Evolutionary conservation across 64 coral and sea anemone genomes (phyloP).

Genomic region (Stichodactyla helianthus): DNA sequence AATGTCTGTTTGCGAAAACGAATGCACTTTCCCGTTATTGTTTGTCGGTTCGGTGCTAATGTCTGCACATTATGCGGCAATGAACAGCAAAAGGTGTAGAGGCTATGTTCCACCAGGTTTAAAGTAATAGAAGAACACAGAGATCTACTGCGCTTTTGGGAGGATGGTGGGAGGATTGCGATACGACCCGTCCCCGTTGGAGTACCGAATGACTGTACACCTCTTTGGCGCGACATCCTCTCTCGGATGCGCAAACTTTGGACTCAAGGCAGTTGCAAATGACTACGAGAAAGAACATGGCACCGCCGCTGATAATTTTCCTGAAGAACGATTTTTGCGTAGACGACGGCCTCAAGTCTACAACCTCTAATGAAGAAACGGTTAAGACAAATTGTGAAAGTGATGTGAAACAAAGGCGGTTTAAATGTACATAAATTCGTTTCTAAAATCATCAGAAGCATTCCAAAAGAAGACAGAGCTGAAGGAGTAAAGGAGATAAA

Average conservation of each 20-base stretch:
- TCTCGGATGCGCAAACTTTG: constrained; percentile 39
- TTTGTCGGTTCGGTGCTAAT: too few species aligned
- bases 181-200: not conserved
- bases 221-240: constrained; percentile 47
- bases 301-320: not conserved
- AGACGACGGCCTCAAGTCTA: constrained; percentile 29
- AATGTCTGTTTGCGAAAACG: too few species aligned
- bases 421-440: constrained; percentile 32
- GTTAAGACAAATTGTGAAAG: not conserved
- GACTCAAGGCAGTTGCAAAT: constrained; percentile 3
- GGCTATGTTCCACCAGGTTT: constrained; percentile 18
- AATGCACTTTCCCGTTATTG: too few species aligned
- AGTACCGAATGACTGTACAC: constrained; percentile 26
- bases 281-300: constrained; percentile 38
- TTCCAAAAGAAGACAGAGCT: constrained; percentile 6
- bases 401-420: constrained; percentile 31
- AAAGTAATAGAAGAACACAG: constrained; percentile 12
- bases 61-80: too few species aligned
- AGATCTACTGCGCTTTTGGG: constrained; percentile 18
- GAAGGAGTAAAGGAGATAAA: not conserved
- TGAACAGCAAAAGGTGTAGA: too few species aligned
- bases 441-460: not conserved
- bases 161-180: constrained; percentile 26
- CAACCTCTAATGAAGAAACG: not conserved
- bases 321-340: constrained; percentile 39